Base-by-base conservation (phyloP, 1,140 invertebrate species). In the Drosophila murphyi region DNA sequence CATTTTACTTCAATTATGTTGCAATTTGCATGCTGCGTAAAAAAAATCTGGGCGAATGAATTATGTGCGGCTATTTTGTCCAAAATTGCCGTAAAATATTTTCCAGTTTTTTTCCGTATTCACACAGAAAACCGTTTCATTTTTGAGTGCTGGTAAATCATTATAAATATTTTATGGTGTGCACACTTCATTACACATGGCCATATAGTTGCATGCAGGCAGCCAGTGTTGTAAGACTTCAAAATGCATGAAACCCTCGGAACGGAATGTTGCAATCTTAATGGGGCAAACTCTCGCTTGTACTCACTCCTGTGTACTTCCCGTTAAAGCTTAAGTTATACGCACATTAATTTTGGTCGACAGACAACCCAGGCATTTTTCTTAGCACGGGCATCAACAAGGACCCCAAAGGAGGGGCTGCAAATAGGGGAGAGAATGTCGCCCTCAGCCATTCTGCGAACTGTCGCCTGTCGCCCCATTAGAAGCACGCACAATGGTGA, bases 261-360 rank as follows among this genome's bases (percentile, higher is more conserved):
- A 76, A 76, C 82, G 59, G 79, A 87, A 57, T 54, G 71, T 69
- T 88, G 83, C 82, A 87, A 88, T 68, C 83, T 82, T 88, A 80
- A 87, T 79, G 68, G 68, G 12, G 29, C 52, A 43, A 43, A 43
- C 6, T 43, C 34, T 32, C 10, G 20, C 47, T 5, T 39, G 29
- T 59, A 48, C 48, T 6, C 31, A 37, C 31, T 55, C 47, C 48
- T 80, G 35, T 39, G 10, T 47, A 28, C 52, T 68, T 59, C 51
- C 59, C 47, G 64, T 82, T 76, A 86, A 87, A 86, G 79, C 80
- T 72, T 87, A 87, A 87, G 82, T 87, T 87, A 87, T 87, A 87
- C 88, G 82, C 83, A 87, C 79, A 87, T 87, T 87, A 87, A 87
- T 87, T 87, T 87, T 69, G 43, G 63, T 56, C 79, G 80, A 75